phyloP scores from a whole-genome alignment of 2,888 invertebrate species.

The Choristoneura rosaceana region DNA sequence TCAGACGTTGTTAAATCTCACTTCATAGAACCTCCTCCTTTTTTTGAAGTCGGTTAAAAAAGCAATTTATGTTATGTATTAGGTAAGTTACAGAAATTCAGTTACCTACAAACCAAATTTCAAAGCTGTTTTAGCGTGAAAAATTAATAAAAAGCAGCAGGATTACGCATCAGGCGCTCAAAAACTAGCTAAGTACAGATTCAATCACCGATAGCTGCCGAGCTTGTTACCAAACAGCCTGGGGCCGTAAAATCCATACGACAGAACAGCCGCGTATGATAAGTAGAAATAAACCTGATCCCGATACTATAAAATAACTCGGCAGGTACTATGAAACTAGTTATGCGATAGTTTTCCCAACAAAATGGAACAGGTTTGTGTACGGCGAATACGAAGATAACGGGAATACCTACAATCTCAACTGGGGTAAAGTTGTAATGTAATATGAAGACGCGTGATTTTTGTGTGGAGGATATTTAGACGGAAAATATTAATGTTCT shows the following conservation, averaged over 20 bases:
- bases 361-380: constrained; percentile 21
- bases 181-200: constrained; percentile 8
- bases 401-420: constrained; percentile 12
- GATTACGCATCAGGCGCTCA: not conserved
- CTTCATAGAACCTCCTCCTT: too few species aligned
- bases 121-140: not conserved
- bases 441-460: constrained; percentile 9
- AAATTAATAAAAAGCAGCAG: not conserved
- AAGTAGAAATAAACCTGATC: constrained; percentile 28
- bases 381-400: not conserved
- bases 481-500: not conserved
- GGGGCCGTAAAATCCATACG: constrained; percentile 8
- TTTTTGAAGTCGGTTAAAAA: too few species aligned
- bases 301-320: constrained; percentile 12
- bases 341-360: constrained; percentile 7
- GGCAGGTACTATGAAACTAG: constrained; percentile 17
- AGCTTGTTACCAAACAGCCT: constrained; percentile 22
- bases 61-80: too few species aligned
- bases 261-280: constrained; percentile 12
- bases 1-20: too few species aligned
- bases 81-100: too few species aligned
- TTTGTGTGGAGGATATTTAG: not conserved
- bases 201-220: constrained; percentile 11
- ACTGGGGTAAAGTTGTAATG: constrained; percentile 13
- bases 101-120: too few species aligned